Base-by-base conservation (phyloP, 2,888 invertebrate species). In the Alcis repandata region DNA sequence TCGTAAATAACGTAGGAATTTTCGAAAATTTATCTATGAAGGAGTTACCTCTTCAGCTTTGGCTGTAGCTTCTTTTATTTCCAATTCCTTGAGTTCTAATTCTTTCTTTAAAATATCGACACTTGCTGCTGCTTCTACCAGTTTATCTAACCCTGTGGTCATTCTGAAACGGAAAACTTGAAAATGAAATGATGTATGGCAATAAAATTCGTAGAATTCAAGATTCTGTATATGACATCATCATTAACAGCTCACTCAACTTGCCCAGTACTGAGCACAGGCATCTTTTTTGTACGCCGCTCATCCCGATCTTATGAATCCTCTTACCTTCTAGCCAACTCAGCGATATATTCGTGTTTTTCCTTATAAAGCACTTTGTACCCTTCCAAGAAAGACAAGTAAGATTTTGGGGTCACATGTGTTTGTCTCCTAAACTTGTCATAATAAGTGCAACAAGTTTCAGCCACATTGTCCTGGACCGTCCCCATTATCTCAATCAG, bases 331-430 rank as follows among this genome's bases (percentile, higher is more conserved):
- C 94, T 93, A 0, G 97, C 96, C 87, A 97, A 90, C 36, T 94
- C 93, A 48, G 96, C 95, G 75, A 98, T 97, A 71, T 95, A 95
- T 0, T 94, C 89, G 70, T 97, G 95, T 80, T 96, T 97, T 58
- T 95, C 95, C 45, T 94, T 94, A 78, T 98, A 98, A 19, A 98
- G 93, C 1, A 87, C 85, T 87, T 98, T 98, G 84, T 98, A 98
- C 1, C 96, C 96, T 63, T 95, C 95, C 73, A 98, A 91, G 85
- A 98, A 98, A 0, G 97, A 96, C 52, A 98, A 94, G 80, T 97
- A 97, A 0, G 98, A 98, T 86, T 98, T 98, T 0, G 98, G 98
- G 0, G 98, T 98, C 0, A 98, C 98, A 83, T 97, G 97, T 0
- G 97, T 95, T 79, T 97, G 96, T 58, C 98, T 94, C 36, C 98